A percentile compares a stretch with the other conserved stretches of the same genome.
Conservation (phyloP, 2,797 vertebrate species). For the Paguma larvata region DNA sequence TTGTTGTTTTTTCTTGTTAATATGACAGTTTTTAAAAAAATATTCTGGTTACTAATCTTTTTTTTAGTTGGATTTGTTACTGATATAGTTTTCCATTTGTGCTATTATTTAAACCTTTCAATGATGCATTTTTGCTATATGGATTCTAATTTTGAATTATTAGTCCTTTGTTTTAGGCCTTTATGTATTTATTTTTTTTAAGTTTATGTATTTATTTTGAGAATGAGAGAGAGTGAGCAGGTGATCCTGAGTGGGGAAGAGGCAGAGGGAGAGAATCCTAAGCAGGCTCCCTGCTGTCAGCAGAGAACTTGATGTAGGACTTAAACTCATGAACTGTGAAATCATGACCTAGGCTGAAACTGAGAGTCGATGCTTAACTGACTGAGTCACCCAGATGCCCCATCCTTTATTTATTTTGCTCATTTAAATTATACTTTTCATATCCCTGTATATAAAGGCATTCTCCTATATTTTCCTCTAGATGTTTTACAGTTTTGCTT, state of each 20-base stretch:
- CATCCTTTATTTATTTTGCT: background rate
- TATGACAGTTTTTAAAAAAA: background rate
- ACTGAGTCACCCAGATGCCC: no score
- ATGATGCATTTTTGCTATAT: background rate
- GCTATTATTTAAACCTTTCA: background rate
- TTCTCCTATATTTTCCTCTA: background rate
- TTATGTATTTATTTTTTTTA: background rate
- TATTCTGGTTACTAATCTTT: background rate
- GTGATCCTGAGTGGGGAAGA: no score
- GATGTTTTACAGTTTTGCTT: background rate
- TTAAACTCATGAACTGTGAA: no score
- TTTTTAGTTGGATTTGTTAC: background rate
- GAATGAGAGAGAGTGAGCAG: no score
- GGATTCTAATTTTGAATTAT: conserved; percentile 11
- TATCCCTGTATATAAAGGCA: background rate
- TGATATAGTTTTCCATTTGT: background rate
- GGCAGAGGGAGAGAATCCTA: no score
- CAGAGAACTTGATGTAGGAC: no score
- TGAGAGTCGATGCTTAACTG: no score
- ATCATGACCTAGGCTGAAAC: no score
- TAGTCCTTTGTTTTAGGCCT: background rate
- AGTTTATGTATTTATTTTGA: no score
- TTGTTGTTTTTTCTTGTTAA: background rate
- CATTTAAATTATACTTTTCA: background rate
- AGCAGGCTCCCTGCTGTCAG: no score